Percentiles rank a stretch among this genome's conserved stretches.
These are phyloP conservation scores for Ypsolopha scabrella DNA, from an alignment of 2,888 invertebrate genomes.

Conservation along the genomic window DNA sequence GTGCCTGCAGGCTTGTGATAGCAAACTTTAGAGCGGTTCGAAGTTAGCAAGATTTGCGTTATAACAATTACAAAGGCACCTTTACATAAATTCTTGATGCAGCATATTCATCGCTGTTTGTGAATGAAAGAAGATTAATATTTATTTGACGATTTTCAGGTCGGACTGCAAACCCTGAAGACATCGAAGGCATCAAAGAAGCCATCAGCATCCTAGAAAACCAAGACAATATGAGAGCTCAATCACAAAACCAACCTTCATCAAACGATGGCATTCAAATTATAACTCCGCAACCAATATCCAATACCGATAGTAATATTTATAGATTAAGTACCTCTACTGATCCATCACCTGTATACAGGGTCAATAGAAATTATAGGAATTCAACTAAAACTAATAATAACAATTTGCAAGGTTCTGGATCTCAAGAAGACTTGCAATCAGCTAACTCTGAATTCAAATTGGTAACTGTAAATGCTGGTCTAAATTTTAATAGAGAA, in stretches of 20 bases:
- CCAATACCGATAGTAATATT: conserved; percentile 43
- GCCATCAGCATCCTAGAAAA: conserved; percentile 56
- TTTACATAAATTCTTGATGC: too few species aligned
- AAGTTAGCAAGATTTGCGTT: too few species aligned
- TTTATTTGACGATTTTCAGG: conserved; percentile 21
- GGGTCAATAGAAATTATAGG: conserved; percentile 41
- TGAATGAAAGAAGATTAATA: too few species aligned
- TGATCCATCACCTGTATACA: conserved; percentile 42
- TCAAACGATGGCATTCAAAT: conserved; percentile 28
- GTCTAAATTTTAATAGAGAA: conserved; percentile 32
- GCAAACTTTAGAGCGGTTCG: too few species aligned
- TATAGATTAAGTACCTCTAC: conserved; percentile 25
- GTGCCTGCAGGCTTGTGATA: too few species aligned
- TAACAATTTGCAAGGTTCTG: not conserved
- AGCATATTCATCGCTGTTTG: too few species aligned
- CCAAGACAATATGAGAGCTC: conserved; percentile 26
- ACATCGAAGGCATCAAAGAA: conserved; percentile 51
- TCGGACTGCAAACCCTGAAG: conserved; percentile 42
- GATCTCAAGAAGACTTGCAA: conserved; percentile 15
- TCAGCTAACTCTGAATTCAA: conserved; percentile 22
- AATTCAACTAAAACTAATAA: conserved; percentile 14
- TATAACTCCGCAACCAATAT: conserved; percentile 41
- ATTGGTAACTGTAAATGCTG: conserved; percentile 36
- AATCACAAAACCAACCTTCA: conserved; percentile 9
- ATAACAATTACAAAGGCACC: too few species aligned